A percentile compares a stretch with the other conserved stretches of the same genome.
These are phyloP conservation scores for Drosophila affinis DNA, from an alignment of 2,888 invertebrate genomes.

Conservation along the genomic window DNA sequence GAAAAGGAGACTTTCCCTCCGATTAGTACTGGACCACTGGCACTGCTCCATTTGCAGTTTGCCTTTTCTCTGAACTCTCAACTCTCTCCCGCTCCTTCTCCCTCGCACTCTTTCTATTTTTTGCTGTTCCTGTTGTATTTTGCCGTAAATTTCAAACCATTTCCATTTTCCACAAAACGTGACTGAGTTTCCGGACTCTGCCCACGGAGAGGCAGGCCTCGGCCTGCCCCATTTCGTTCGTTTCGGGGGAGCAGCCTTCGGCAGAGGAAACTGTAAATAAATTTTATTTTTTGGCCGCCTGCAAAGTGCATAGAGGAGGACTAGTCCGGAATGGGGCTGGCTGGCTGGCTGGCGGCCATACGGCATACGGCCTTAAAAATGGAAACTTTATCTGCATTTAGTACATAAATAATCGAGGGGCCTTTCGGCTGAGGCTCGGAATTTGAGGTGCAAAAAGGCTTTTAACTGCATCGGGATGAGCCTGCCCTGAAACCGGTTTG, in stretches of 20 bases:
- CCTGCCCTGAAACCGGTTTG: background rate
- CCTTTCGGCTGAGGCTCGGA: constrained; percentile 5
- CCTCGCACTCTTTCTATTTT: background rate
- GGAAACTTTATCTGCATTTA: constrained; percentile 65
- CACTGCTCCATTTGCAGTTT: constrained; percentile 30
- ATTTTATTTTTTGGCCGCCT: constrained; percentile 52
- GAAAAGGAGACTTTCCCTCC: constrained; percentile 36
- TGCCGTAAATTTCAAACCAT: constrained; percentile 55
- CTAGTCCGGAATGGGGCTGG: constrained; percentile 16
- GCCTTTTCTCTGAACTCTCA: constrained; percentile 13
- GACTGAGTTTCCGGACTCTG: constrained; percentile 41
- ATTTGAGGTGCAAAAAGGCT: constrained; percentile 46
- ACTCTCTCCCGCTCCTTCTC: background rate
- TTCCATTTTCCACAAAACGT: constrained; percentile 59
- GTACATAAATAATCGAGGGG: constrained; percentile 57
- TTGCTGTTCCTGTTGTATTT: constrained; percentile 17
- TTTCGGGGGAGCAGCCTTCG: constrained; percentile 10
- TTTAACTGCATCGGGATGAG: constrained; percentile 31
- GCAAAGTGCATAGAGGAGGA: constrained; percentile 47
- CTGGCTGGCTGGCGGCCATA: constrained; percentile 13
- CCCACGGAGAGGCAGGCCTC: background rate
- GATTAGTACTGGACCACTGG: constrained; percentile 18
- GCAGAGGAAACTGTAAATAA: constrained; percentile 44
- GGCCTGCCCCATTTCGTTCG: constrained; percentile 27
- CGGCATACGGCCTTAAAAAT: constrained; percentile 35